Base-by-base conservation (phyloP, 1,140 invertebrate genomes). In the Drosophila nigrodunni region DNA sequence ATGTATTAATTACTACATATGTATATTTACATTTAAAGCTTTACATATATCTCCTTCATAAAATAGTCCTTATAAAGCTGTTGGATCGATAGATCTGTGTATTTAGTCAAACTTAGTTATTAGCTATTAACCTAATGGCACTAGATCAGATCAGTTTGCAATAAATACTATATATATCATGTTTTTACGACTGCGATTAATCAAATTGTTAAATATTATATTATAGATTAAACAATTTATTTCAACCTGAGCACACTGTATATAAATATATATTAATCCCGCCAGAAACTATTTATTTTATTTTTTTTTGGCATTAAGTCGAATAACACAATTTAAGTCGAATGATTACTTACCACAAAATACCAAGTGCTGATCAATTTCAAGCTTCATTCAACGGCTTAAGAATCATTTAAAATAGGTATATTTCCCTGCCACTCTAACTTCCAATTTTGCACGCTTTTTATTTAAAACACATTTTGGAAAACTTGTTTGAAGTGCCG, bases 91-190 rank as follows among this genome's bases (percentile, higher is more conserved):
- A 8, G 37, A 39, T 43, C 41, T 43, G 11, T 43, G n/a, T 43
- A 43, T 13, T 43, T 43, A 43, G 41, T 43, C 11, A 43, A 43
- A 43, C 41, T 30, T 43, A 43, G 41, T 43, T 43, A 43, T 43
- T 43, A 43, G 11, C 41, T 43, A 5, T 30, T 30, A 43, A n/a
- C 13, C 13, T 43, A 6, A 43, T 43, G 3, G 41, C 41, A 43
- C 11, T 43, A 43, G 41, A 43, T 43, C 41, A 43, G 11, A 13
- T 43, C 7, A 6, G 11, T 13, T 43, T 13, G n/a, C 13, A 43
- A 13, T 30, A 30, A 30, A 30, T 30, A 30, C 25, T 30, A 30
- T 30, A 30, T 30, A 30, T 41, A 43, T 43, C 9, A 43, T 11
- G 39, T n/a, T 43, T 5, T 43, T n/a, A 43, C 39, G 39, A 5